Evolutionary conservation across 2,113 vertebrate species (phyloP).

Genomic region (Anthoscopus minutus): DNA sequence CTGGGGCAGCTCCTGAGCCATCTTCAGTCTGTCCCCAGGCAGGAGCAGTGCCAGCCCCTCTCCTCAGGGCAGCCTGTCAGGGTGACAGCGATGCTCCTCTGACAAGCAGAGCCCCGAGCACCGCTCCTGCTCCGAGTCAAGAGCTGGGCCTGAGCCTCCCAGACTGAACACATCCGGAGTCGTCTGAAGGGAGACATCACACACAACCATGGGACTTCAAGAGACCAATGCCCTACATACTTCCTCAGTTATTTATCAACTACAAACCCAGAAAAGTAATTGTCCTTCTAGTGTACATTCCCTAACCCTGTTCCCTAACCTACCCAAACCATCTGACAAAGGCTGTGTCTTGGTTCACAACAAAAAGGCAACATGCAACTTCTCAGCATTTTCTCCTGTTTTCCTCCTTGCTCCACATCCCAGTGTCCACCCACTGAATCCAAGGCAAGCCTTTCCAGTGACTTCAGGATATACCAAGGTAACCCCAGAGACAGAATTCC

Average conservation of each 20-base stretch:
- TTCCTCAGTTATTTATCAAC: neutral
- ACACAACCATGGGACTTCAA: accelerated
- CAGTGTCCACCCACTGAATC: neutral
- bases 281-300: neutral
- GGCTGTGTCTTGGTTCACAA: neutral
- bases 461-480: neutral
- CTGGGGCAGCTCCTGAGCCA: neutral
- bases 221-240: neutral
- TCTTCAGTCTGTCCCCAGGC: neutral
- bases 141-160: neutral
- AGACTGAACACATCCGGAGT: neutral
- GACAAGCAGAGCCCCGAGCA: neutral
- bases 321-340: neutral
- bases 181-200: neutral
- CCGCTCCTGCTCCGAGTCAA: neutral
- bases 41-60: neutral
- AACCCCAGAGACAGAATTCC: neutral
- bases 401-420: neutral
- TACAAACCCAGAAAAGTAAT: neutral
- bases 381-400: neutral
- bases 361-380: neutral
- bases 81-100: neutral
- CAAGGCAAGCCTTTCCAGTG: neutral
- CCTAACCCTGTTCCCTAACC: neutral
- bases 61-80: neutral